phyloP scores from a whole-genome alignment of 1,140 invertebrate species.

The Eumaeus atala region DNA sequence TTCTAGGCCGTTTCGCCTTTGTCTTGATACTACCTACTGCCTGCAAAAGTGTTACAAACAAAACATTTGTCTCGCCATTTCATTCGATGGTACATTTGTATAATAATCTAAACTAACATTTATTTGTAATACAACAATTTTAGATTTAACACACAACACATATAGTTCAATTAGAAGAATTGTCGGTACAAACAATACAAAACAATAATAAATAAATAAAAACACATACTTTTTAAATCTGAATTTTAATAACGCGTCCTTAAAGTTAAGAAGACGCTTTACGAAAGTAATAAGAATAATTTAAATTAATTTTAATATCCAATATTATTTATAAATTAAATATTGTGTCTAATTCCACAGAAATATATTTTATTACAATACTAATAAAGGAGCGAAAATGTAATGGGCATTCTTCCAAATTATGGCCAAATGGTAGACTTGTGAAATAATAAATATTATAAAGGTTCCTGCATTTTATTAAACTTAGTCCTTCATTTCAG shows the following conservation, averaged over 20 bases:
- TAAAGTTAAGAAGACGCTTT: background rate
- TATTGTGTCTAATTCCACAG: conserved; percentile 2
- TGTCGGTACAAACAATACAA: conserved; percentile 6
- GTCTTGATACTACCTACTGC: too few species aligned
- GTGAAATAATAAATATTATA: conserved; percentile 42
- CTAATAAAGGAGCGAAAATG: conserved; percentile 27
- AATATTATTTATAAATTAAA: conserved; percentile 3
- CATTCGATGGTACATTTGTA: too few species aligned
- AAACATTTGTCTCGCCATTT: too few species aligned
- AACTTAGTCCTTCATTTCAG: background rate
- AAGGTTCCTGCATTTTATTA: background rate
- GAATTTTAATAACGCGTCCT: background rate
- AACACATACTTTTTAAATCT: conserved; percentile 1
- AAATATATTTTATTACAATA: conserved; percentile 10
- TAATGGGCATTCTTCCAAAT: conserved; percentile 62
- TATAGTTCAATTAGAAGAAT: background rate
- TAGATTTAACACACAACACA: background rate
- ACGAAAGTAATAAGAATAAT: background rate
- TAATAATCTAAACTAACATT: too few species aligned
- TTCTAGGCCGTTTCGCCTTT: too few species aligned
- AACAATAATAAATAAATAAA: conserved; percentile 7
- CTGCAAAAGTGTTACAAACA: too few species aligned
- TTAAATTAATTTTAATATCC: background rate
- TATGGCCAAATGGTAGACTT: conserved; percentile 62
- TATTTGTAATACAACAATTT: too few species aligned